Evolutionary conservation across 2,113 vertebrate genomes (phyloP).

Genomic region (Neogobius melanostomus): DNA sequence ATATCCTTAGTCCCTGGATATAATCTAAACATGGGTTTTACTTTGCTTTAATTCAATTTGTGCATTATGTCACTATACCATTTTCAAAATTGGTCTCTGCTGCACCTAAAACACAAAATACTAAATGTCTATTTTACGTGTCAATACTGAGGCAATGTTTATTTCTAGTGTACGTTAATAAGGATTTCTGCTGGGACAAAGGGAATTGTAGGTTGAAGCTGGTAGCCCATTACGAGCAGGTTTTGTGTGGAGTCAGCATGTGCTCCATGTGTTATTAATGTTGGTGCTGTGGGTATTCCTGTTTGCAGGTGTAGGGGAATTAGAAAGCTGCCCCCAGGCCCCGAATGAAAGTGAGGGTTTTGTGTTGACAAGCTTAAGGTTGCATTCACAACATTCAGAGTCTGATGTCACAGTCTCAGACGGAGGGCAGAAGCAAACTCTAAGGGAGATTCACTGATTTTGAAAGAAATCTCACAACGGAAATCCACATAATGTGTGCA

Average conservation of each 20-base stretch:
- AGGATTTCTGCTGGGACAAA: neutral
- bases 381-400: too few species aligned
- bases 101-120: too few species aligned
- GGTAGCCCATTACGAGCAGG: neutral
- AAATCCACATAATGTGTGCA: too few species aligned
- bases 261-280: neutral
- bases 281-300: neutral
- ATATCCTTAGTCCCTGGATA: too few species aligned
- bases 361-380: neutral
- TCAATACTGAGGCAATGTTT: neutral
- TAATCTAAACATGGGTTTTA: too few species aligned
- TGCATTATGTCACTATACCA: too few species aligned
- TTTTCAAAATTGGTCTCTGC: too few species aligned
- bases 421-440: too few species aligned
- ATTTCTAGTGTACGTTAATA: neutral
- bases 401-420: too few species aligned
- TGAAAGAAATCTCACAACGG: too few species aligned
- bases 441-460: too few species aligned
- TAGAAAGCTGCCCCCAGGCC: neutral
- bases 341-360: neutral
- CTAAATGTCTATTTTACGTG: neutral
- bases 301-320: neutral
- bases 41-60: too few species aligned
- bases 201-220: neutral
- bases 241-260: slow-evolving; percentile 2